phyloP scores from a whole-genome alignment of 2,797 vertebrate genomes.

The Enteromius unitaeniatus region DNA sequence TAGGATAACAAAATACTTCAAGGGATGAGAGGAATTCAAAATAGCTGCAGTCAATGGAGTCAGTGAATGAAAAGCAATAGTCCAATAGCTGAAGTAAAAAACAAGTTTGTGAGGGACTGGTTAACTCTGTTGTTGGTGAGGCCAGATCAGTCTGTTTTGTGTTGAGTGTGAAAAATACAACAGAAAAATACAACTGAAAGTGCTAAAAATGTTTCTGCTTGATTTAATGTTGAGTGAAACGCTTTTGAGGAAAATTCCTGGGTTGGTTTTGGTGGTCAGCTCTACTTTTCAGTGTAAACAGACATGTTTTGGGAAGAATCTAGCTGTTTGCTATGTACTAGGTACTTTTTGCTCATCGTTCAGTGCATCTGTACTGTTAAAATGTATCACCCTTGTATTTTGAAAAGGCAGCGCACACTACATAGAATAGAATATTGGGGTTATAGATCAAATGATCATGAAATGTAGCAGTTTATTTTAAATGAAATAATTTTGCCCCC shows the following conservation, averaged over 20 bases:
- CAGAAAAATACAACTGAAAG: neutral
- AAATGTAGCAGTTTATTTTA: slow-evolving; percentile 27
- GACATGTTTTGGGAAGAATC: neutral
- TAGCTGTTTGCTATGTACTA: neutral
- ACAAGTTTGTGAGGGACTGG: slow-evolving; percentile 10
- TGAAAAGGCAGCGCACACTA: neutral
- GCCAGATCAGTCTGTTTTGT: slow-evolving; percentile 70
- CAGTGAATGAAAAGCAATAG: slow-evolving; percentile 22
- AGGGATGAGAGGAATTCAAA: neutral
- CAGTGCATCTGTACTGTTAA: neutral
- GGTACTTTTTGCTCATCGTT: neutral
- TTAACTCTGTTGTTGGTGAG: slow-evolving; percentile 22
- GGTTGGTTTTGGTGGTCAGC: slow-evolving; percentile 17
- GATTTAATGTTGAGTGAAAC: neutral
- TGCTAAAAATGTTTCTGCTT: slow-evolving; percentile 11
- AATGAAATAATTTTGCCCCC: slow-evolving; percentile 60
- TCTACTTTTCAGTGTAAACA: slow-evolving; percentile 10
- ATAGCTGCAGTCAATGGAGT: slow-evolving; percentile 5
- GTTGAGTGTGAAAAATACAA: slow-evolving; percentile 61
- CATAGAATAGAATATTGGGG: slow-evolving; percentile 2
- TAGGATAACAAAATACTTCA: slow-evolving; percentile 12
- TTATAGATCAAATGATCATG: neutral
- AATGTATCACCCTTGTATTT: neutral
- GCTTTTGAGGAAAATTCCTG: slow-evolving; percentile 24
- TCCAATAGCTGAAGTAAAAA: slow-evolving; percentile 18